Base-by-base conservation (phyloP, 2,888 invertebrate species). In the Leucoma salicis region DNA sequence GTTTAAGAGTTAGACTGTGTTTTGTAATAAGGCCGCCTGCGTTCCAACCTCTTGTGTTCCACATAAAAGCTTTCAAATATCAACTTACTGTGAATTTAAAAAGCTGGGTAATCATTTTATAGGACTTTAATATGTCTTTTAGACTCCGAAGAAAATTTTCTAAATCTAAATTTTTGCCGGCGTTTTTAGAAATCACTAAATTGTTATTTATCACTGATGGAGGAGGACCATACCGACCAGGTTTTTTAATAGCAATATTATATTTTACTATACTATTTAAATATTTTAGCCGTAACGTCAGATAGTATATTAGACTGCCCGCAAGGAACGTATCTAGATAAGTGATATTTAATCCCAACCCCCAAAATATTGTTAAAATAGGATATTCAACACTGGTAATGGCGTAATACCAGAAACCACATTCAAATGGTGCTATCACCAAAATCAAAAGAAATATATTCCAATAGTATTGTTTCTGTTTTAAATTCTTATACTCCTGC, bases 1-100 rank as follows among this genome's bases (percentile, higher is more conserved):
- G n/a, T n/a, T n/a, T n/a, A n/a, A n/a, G n/a, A n/a, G n/a, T n/a
- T n/a, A n/a, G n/a, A n/a, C n/a, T n/a, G n/a, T n/a, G n/a, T n/a
- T n/a, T n/a, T n/a, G n/a, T n/a, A n/a, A n/a, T n/a, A n/a, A n/a
- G n/a, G n/a, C n/a, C n/a, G n/a, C n/a, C n/a, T n/a, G n/a, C n/a
- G n/a, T n/a, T n/a, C n/a, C n/a, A n/a, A n/a, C n/a, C n/a, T n/a
- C n/a, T n/a, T n/a, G n/a, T n/a, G n/a, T n/a, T n/a, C n/a, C n/a
- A n/a, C n/a, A n/a, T n/a, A n/a, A n/a, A n/a, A n/a, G n/a, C n/a
- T n/a, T n/a, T 8, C 5, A 5, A 21, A 21, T 21, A 21, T 21
- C 21, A 21, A 55, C 63, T 55, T 51, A 73, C 74, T 50, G 57
- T 46, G 43, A 65, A 70, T 43, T 56, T 57, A 15, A 53, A 72